Evolutionary conservation across 2,888 invertebrate species (phyloP).

Genomic region (Tuberolachnus salignus): DNA sequence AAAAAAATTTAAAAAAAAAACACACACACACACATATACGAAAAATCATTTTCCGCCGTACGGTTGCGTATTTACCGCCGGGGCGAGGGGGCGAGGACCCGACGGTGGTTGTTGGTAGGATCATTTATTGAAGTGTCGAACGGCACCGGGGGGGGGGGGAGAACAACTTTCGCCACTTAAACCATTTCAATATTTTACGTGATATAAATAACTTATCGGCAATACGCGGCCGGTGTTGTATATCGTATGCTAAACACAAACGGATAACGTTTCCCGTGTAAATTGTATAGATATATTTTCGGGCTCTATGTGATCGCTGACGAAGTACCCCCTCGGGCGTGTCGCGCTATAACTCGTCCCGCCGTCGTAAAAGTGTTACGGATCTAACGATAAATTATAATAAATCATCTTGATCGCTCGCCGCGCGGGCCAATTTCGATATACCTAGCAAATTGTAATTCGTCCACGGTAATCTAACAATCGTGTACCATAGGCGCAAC

Average conservation of each 20-base stretch:
- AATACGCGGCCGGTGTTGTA: neutral
- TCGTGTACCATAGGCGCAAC: too few relatives aligned
- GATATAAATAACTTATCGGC: conserved; percentile 35
- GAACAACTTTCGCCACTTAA: conserved; percentile 5
- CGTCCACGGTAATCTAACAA: too few relatives aligned
- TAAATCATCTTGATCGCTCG: too few relatives aligned
- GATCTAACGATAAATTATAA: conserved; percentile 7
- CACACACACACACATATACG: neutral
- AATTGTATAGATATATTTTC: neutral
- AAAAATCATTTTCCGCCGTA: neutral
- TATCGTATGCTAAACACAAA: conserved; percentile 18
- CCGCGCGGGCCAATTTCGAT: too few relatives aligned
- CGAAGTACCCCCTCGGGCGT: too few relatives aligned
- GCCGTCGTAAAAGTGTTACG: neutral
- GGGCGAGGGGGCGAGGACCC: too few relatives aligned
- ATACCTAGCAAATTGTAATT: too few relatives aligned
- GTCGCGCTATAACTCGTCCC: neutral
- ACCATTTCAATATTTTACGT: conserved; percentile 46
- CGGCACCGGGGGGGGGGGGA: neutral
- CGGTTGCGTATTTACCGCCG: neutral
- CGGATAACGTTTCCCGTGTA: conserved; percentile 18
- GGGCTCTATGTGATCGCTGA: neutral
- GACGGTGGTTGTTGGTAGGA: neutral
- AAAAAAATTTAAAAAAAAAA: conserved; percentile 3
- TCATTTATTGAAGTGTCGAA: neutral